Evolutionary conservation across 2,797 vertebrate species (phyloP), one percentile per base, ranked within the genome.

Genomic region (Brachymystax lenok): DNA sequence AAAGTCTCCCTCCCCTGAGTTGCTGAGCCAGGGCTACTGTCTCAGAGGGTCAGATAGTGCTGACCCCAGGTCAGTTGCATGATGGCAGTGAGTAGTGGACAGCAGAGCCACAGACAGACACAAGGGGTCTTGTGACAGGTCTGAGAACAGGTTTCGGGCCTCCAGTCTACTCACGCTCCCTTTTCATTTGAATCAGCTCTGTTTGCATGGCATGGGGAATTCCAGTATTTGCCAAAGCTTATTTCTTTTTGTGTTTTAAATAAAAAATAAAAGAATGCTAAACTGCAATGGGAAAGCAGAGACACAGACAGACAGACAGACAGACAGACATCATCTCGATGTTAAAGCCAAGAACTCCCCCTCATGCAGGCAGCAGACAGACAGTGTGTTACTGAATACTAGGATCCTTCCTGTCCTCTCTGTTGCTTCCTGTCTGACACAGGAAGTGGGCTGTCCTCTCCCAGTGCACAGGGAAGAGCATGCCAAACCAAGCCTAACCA

Each of bases 201-300:
- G 30, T 79, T 84, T 86, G 88, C 91, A 85, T 88, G 85, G 78
- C 85, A 67, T 76, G 82, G 85, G 85, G 83, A 69, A 50, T 69
- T 88, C 83, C 81, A 86, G 79, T 83, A 80, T 92, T 63, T 94
- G 93, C 94, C 93, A 94, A 94, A 94, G 91, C 87, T 89, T 89
- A 82, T 63, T 0, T 74, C 63, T 63, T 71, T 68, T 77, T 40
- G 81, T 80, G 88, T 70, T 73, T 73, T 27, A 86, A 74, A 77
- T 85, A 77, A 85, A 77, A 84, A 33, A 67, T 70, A 16, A 86
- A 73, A 77, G 85, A 79, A 86, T 79, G 86, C 33, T 68, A 77
- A 86, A 78, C 85, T 79, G 85, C 27, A 69, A 82, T 74, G 61
- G 79, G 79, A 77, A 63, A 71, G 76, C 61, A 73, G 81, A 63